A percentile compares a stretch with the other conserved stretches of the same genome.
phyloP scores from a whole-genome alignment of 1,140 invertebrate genomes.

The Branchinecta lynchi region DNA sequence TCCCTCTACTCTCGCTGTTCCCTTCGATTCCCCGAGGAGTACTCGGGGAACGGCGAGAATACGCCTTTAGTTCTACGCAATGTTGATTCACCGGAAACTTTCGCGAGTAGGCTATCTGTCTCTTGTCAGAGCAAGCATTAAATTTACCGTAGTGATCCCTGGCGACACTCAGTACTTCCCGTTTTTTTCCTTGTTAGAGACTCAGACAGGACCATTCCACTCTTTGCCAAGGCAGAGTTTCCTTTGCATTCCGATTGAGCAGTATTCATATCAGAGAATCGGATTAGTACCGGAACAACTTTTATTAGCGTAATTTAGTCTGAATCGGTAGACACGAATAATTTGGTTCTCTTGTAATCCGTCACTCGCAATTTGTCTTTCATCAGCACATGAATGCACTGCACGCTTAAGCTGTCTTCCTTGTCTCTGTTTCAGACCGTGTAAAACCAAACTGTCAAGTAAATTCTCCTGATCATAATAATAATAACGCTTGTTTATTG shows the following conservation, averaged over 20 bases:
- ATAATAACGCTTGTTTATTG: too few relatives aligned
- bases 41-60: too few relatives aligned
- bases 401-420: background rate
- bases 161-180: background rate
- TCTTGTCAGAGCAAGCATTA: background rate
- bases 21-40: too few relatives aligned
- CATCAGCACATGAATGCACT: background rate
- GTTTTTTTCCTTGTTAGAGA: conserved; percentile 10
- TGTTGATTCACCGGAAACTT: background rate
- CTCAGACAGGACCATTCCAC: conserved; percentile 1
- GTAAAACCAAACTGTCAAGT: background rate
- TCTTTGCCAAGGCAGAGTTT: background rate
- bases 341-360: conserved; percentile 1
- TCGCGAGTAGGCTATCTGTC: conserved; percentile 3
- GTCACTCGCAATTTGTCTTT: background rate
- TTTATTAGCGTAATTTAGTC: background rate
- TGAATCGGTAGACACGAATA: background rate
- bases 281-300: background rate
- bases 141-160: conserved; percentile 4
- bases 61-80: too few relatives aligned
- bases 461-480: background rate
- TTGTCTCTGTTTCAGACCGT: conserved; percentile 5
- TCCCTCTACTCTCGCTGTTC: too few relatives aligned
- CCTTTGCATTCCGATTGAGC: background rate
- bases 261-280: conserved; percentile 1